Evolutionary conservation across 2,888 invertebrate species (phyloP), one percentile per base, ranked within the genome.

Genomic region (Bombylius discolor): DNA sequence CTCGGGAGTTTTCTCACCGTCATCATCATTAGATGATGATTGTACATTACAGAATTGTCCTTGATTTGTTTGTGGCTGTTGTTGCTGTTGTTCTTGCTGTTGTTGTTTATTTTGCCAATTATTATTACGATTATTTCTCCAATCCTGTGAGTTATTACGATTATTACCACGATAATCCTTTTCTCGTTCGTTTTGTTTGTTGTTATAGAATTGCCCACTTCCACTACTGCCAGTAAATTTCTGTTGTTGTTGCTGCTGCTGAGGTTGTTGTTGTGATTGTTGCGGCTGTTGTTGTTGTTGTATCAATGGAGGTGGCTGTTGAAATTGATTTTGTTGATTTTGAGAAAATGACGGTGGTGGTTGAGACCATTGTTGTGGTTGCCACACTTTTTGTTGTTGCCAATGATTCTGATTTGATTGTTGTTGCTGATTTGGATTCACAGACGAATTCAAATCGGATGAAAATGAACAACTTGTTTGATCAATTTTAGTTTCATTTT

Each of bases 1-100:
- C 64, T 90, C 89, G 42, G 58, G 57, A 4, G 60, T 56, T 51
- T 58, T 58, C 6, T 53, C 49, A 33, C 31, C 34, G 11, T 42
- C 9, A 32, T 44, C 44, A 9, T 48, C 14, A n/a, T 12, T 46
- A 14, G 13, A 8, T 52, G 52, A 49, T 50, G 48, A 1, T 34
- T 32, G 33, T 48, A 23, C 23, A 23, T 23, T 23, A 23, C 23
- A 2, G 23, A 32, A 31, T 34, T 45, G 12, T 57, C 54, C 42
- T 45, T 8, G 7, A 8, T 3, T 46, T 46, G 46, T 57, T 51
- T 44, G 55, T 14, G 45, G 6, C 13, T 55, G 42, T 12, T 33
- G 46, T n/a, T 39, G 33, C 4, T 52, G 47, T 6, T 49, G 48
- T 5, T 48, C 32, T 53, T 54, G 56, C 49, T 47, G 51, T n/a